phyloP scores from a whole-genome alignment of 2,888 invertebrate genomes.

The Nymphalis urticae region DNA sequence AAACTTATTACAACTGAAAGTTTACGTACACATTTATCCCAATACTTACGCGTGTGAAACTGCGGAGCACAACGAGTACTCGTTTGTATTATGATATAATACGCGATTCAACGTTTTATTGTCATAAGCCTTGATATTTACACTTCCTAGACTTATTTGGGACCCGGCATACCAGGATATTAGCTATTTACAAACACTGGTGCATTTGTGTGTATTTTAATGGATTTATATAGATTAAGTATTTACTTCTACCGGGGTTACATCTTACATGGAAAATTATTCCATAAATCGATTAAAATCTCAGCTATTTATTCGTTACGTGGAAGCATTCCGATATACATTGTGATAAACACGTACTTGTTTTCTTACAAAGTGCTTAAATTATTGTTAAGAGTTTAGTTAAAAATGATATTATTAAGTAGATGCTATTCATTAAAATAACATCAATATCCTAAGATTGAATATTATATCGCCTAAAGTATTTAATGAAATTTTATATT shows the following conservation, averaged over 20 bases:
- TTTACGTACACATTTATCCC: too few relatives aligned
- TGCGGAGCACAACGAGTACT: neutral
- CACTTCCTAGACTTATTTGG: constrained; percentile 36
- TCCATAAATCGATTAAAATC: constrained; percentile 4
- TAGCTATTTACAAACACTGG: neutral
- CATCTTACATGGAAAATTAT: constrained; percentile 1
- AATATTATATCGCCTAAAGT: too few relatives aligned
- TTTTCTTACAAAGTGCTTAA: neutral
- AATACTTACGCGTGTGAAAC: neutral
- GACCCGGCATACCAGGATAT: constrained; percentile 18
- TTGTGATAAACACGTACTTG: neutral
- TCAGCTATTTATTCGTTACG: neutral
- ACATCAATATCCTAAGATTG: too few relatives aligned
- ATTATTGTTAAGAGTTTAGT: constrained; percentile 4
- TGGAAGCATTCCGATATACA: neutral
- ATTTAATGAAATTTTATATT: too few relatives aligned
- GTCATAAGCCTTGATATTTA: constrained; percentile 37
- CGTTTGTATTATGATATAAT: constrained; percentile 13
- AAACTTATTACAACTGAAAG: too few relatives aligned
- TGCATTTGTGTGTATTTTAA: constrained; percentile 5
- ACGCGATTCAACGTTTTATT: constrained; percentile 30
- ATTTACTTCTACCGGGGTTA: neutral
- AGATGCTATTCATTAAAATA: too few relatives aligned
- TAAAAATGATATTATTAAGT: too few relatives aligned
- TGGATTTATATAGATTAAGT: constrained; percentile 9